Evolutionary conservation across 2,888 invertebrate species (phyloP).

Genomic region (Anarsia innoxiella): DNA sequence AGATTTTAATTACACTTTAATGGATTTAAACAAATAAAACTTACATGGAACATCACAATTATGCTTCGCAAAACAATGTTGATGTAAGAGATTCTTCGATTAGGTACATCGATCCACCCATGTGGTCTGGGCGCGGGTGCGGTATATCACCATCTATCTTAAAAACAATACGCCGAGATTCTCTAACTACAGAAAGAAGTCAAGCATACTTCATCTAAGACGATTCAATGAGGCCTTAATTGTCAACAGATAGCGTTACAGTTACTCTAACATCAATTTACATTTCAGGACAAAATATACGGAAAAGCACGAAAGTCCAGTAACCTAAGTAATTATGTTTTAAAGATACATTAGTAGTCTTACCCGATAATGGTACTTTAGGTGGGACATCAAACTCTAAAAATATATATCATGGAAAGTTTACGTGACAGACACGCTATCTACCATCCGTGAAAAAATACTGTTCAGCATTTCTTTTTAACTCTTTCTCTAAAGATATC

Average conservation of each 20-base stretch:
- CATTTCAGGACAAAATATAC: constrained; percentile 24
- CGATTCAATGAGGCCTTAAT: constrained; percentile 32
- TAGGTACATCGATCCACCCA: constrained; percentile 25
- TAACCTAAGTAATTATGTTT: constrained; percentile 24
- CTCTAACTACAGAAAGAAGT: constrained; percentile 38
- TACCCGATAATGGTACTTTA: constrained; percentile 60
- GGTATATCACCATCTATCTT: constrained; percentile 33
- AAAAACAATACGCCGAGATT: constrained; percentile 22
- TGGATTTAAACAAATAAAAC: constrained; percentile 68
- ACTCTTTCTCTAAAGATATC: constrained; percentile 1
- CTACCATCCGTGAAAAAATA: constrained; percentile 26
- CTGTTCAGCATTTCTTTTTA: constrained; percentile 20
- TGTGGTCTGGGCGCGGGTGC: constrained; percentile 10
- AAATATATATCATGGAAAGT: constrained; percentile 22
- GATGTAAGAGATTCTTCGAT: constrained; percentile 50
- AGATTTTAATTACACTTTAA: constrained; percentile 60
- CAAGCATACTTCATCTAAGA: constrained; percentile 34
- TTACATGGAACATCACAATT: constrained; percentile 75
- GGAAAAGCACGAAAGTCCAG: constrained; percentile 24
- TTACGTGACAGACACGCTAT: constrained; percentile 23
- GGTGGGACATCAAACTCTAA: constrained; percentile 56
- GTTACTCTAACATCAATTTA: constrained; percentile 33
- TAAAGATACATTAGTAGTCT: constrained; percentile 30
- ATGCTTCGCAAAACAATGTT: constrained; percentile 72
- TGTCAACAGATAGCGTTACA: constrained; percentile 21